phyloP scores from a whole-genome alignment of 2,888 invertebrate genomes.

The Leptura quadrifasciata region DNA sequence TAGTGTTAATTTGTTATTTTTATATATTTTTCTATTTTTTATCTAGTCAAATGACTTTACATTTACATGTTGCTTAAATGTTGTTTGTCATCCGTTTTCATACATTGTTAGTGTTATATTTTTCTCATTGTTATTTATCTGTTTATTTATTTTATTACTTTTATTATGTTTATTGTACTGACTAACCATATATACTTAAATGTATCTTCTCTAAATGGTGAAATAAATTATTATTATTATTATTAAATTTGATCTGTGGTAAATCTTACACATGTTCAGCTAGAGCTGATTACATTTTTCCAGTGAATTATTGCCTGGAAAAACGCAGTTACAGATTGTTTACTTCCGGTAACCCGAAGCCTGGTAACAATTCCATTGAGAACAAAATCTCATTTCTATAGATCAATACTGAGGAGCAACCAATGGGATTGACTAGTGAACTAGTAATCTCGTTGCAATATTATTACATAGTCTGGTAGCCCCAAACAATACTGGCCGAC shows the following conservation, averaged over 20 bases:
- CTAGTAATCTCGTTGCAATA: conserved; percentile 45
- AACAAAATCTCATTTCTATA: conserved; percentile 42
- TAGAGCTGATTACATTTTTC: not conserved
- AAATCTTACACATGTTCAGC: not conserved
- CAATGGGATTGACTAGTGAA: conserved; percentile 36
- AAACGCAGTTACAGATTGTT: conserved; percentile 27
- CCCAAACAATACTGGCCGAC: conserved; percentile 41
- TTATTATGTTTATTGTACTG: too few species aligned
- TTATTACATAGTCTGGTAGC: conserved; percentile 45
- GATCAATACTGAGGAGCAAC: conserved; percentile 40
- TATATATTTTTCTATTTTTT: too few species aligned
- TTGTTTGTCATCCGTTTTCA: too few species aligned
- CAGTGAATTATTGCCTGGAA: not conserved
- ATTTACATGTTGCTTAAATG: too few species aligned
- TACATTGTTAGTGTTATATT: too few species aligned
- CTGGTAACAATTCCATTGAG: conserved; percentile 45
- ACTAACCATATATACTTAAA: too few species aligned
- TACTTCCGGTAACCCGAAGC: conserved; percentile 15
- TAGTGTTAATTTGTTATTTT: too few species aligned
- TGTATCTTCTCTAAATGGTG: too few species aligned
- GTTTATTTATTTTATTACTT: too few species aligned
- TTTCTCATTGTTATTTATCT: too few species aligned
- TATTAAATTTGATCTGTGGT: not conserved
- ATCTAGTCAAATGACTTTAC: too few species aligned
- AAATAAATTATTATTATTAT: too few species aligned